phyloP scores from a whole-genome alignment of 2,113 vertebrate genomes.

The Cepphus grylle region DNA sequence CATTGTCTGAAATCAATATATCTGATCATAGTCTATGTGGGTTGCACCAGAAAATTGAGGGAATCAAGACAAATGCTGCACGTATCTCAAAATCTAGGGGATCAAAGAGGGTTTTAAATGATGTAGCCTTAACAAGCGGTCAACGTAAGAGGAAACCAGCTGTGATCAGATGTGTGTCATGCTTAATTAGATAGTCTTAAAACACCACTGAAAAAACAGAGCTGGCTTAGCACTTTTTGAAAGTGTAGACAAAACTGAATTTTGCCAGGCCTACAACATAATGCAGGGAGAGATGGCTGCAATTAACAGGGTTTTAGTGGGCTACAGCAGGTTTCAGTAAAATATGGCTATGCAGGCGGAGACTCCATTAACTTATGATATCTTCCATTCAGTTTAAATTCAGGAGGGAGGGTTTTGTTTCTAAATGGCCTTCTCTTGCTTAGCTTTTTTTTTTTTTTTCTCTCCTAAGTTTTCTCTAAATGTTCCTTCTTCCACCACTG shows the following conservation, averaged over 20 bases:
- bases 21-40: not conserved
- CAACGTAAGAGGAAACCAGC: not conserved
- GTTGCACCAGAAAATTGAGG: not conserved
- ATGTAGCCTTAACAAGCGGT: not conserved
- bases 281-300: not conserved
- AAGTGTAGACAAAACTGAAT: not conserved
- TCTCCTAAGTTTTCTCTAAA: not conserved
- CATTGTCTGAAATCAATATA: not conserved
- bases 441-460: not conserved
- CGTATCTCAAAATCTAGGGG: not conserved
- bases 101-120: not conserved
- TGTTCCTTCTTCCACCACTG: not conserved
- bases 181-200: not conserved
- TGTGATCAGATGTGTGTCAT: not conserved
- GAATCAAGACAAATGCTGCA: not conserved
- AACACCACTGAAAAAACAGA: not conserved
- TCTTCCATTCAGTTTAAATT: not conserved
- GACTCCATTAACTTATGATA: not conserved
- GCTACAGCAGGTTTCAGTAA: not conserved
- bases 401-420: not conserved
- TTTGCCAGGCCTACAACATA: not conserved
- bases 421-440: not conserved
- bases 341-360: not conserved
- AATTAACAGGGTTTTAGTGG: not conserved
- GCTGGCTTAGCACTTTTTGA: not conserved